A percentile compares a stretch with the other conserved stretches of the same genome.
These are phyloP conservation scores for Pedionomus torquatus DNA, from an alignment of 2,113 vertebrate genomes.

Conservation along the genomic window DNA sequence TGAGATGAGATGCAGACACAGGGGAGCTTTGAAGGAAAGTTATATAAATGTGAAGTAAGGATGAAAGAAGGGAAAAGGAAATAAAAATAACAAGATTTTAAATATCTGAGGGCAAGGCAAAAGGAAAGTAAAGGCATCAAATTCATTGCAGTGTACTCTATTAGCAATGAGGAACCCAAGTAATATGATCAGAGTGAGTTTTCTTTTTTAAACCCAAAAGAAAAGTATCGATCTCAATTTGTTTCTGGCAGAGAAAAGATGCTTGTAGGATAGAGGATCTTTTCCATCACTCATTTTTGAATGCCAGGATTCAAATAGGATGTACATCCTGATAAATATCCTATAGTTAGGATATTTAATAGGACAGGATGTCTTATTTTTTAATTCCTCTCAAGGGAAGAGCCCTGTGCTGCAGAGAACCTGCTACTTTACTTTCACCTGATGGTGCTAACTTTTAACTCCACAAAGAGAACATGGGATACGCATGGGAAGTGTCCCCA, in stretches of 20 bases:
- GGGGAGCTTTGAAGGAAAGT: background rate
- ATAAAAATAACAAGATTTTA: background rate
- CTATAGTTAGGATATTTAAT: background rate
- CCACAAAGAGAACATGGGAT: background rate
- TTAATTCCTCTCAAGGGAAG: background rate
- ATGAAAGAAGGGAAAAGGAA: background rate
- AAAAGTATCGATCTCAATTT: background rate
- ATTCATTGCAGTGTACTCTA: background rate
- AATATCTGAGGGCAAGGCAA: background rate
- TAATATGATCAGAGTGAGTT: background rate
- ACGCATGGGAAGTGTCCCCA: accelerated
- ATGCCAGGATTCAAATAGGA: background rate
- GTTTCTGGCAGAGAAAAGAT: background rate
- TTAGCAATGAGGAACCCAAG: background rate
- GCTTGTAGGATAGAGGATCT: background rate
- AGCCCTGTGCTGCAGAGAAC: background rate
- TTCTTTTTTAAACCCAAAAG: background rate
- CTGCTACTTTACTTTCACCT: background rate
- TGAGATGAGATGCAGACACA: background rate
- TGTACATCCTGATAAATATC: background rate
- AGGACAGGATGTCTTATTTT: background rate
- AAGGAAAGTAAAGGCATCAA: background rate
- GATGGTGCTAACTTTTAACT: background rate
- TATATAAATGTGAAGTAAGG: background rate
- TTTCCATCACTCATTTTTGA: background rate